These are phyloP conservation scores for Melanerpes aurifrons DNA, from an alignment of 2,113 vertebrate genomes.

Conservation along the genomic window DNA sequence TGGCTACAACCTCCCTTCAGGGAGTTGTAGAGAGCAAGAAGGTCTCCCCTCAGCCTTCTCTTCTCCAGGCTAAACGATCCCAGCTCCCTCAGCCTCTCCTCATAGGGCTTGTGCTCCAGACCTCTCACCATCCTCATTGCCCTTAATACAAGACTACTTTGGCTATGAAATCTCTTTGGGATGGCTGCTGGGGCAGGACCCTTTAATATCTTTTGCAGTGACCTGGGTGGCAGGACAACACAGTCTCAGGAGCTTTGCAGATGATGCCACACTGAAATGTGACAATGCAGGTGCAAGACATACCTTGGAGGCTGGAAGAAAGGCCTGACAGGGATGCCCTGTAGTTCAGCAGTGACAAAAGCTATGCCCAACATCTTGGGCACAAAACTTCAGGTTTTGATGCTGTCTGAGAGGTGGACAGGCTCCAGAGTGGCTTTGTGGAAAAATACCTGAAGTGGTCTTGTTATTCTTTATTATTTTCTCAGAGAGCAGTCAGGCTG, in stretches of 20 bases:
- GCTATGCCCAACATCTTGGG: background rate
- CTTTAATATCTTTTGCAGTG: background rate
- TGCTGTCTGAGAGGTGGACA: rapidly evolving
- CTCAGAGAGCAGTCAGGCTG: background rate
- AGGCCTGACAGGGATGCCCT: background rate
- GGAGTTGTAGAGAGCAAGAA: no score
- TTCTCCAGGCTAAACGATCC: no score
- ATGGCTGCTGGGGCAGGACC: background rate
- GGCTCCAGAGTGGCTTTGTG: background rate
- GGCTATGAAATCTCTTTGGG: background rate
- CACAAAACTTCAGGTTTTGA: background rate
- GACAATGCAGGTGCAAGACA: background rate
- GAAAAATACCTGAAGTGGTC: background rate
- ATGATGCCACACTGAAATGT: background rate
- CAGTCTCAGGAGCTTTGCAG: background rate
- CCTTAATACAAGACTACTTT: background rate
- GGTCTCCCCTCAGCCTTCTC: no score
- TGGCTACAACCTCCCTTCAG: no score
- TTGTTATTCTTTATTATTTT: background rate
- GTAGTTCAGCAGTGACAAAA: background rate
- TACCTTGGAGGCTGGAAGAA: background rate
- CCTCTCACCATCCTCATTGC: no score
- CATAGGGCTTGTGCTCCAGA: no score
- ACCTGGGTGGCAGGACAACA: background rate
- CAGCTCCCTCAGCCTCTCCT: no score